Evolutionary conservation across 2,888 invertebrate genomes (phyloP), one percentile per base, ranked within the genome.

Genomic region (Anodontia alba): DNA sequence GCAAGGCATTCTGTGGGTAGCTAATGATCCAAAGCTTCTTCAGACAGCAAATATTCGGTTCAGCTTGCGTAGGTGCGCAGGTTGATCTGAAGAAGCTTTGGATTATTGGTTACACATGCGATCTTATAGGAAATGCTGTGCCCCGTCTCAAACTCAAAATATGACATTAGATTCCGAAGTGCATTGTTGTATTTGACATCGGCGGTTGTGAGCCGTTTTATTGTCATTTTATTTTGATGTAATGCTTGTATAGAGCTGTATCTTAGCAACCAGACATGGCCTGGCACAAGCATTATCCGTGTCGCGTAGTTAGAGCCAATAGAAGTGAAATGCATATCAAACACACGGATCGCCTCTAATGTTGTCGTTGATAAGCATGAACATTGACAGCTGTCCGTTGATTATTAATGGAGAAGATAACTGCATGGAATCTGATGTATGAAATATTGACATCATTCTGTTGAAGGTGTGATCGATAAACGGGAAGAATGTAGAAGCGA

Each of bases 261-360:
- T 33, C 62, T 62, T 62, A 62, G 62, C 62, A 62, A 62, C 62
- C 8, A 33, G 62, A 62, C 62, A 33, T 62, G 15, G 62, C 33
- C 62, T 62, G 62, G 17, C 62, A 62, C 10, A 62, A 31, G 62
- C 20, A 33, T 38, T 20, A 33, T 20, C 62, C 31, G 62, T 62
- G 62, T 62, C 62, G 33, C 62, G 62, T 8, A 62, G 62, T 17
- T 29, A 29, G 12, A 54, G 29, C 54, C 29, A 54, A 54, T 62
- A 33, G 33, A 12, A 36, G 49, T 17, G 29, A 29, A 31, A 26
- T 31, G 38, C 31, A 0, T n/a, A 70, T 70, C 43, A 49, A 46
- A 42, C 49, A 70, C 31, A 26, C 70, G 49, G 70, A 70, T 29
- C 43, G 3, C 70, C 46, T 70, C 49, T 46, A 46, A 43, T 26